Base-by-base conservation (phyloP, 2,113 vertebrate genomes). In the Smithornis capensis region DNA sequence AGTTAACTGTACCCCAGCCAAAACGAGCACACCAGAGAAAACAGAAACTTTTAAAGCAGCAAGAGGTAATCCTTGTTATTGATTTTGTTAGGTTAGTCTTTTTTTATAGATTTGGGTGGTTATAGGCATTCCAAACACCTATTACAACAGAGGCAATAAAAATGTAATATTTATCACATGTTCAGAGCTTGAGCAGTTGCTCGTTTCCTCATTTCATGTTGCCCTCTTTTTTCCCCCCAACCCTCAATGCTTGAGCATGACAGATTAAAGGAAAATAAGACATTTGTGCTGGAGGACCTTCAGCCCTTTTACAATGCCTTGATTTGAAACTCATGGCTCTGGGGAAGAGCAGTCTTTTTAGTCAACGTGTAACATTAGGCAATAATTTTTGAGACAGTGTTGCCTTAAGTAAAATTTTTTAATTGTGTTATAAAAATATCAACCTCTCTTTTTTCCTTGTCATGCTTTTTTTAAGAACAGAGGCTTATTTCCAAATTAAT, bases 331-430 rank as follows among this genome's bases (percentile, higher is more conserved):
- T 59, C 33, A 11, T 7, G 31, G 40, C 83, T 65, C 47, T 82
- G 42, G 50, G 75, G 75, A 33, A 0, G 1, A 93, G 35, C 68
- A 74, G 52, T 81, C 87, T 77, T 44, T 83, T 80, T 50, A 56
- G 68, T 44, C 76, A 37, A n/a, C 33, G 1, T 88, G 71, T 90
- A 77, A 63, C 3, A 5, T 31, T 9, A 14, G 42, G 42, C 70
- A 65, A 9, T 83, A 33, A 67, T 90, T 95, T 95, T 83, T 90
- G 35, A 94, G 65, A 50, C 77, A 68, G 27, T 38, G 42, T 83
- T 95, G 80, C 73, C 85, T 71, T 90, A 86, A 94, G 64, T 88
- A 80, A 95, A 86, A 35, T 64, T 24, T 70, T 76, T 3, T 44
- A 90, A 82, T 89, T 79, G 19, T 40, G 22, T 19, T 56, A 2